A percentile compares a stretch with the other conserved stretches of the same genome.
Conservation (phyloP, 2,113 vertebrate species). For the Neopipo cinnamomea region DNA sequence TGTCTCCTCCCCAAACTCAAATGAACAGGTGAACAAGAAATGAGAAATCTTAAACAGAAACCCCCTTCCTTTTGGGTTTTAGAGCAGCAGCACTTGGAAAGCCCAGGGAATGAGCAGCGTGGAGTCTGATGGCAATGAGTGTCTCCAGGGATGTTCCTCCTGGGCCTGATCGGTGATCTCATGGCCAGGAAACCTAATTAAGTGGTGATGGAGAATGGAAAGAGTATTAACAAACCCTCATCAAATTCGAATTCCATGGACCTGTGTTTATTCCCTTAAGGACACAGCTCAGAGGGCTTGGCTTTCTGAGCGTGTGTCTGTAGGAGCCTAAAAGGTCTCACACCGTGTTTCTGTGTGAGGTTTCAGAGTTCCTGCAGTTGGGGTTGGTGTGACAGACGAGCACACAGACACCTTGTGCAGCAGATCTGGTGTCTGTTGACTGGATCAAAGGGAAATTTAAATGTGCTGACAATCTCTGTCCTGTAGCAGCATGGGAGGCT, state of each 20-base stretch:
- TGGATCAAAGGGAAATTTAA: not conserved
- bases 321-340: not conserved
- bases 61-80: not conserved
- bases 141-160: not conserved
- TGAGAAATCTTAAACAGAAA: not conserved
- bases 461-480: not conserved
- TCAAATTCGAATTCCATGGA: not conserved
- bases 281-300: not conserved
- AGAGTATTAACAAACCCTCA: not conserved
- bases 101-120: not conserved
- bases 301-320: not conserved
- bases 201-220: not conserved
- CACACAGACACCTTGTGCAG: not conserved
- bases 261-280: not conserved
- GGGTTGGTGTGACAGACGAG: not conserved
- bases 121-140: not conserved
- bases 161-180: not conserved
- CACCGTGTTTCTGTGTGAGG: fast-evolving
- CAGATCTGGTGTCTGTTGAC: not conserved
- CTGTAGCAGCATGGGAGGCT: not conserved
- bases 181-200: not conserved
- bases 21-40: not conserved
- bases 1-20: not conserved
- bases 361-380: not conserved
- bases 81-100: not conserved